Percentiles rank a stretch among this genome's conserved stretches.
These are phyloP conservation scores for Drepanosiphum platanoidis DNA, from an alignment of 2,888 invertebrate species.

Conservation along the genomic window DNA sequence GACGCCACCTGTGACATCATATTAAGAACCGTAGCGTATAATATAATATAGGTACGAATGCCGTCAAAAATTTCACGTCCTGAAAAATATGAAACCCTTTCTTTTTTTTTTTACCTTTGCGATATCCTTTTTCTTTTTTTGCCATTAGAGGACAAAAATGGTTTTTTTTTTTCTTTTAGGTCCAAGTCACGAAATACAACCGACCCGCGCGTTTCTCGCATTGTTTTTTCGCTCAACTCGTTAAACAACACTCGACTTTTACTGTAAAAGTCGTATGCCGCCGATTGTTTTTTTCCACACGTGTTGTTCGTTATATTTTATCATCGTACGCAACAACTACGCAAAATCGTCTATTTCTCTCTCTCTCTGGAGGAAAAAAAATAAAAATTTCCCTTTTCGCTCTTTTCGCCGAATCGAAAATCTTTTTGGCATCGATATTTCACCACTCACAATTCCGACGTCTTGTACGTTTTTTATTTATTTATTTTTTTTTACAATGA, in stretches of 20 bases:
- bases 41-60: not conserved
- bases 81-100: not conserved
- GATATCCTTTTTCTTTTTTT: constrained; percentile 3
- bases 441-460: no score
- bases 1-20: constrained; percentile 17
- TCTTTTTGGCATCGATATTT: not conserved
- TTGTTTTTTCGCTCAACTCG: constrained; percentile 49
- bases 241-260: constrained; percentile 56
- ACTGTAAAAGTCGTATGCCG: constrained; percentile 25
- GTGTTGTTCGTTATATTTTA: constrained; percentile 42
- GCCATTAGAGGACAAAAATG: constrained; percentile 19
- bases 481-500: no score
- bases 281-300: constrained; percentile 29
- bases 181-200: constrained; percentile 13
- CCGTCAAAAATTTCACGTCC: not conserved
- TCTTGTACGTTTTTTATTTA: no score
- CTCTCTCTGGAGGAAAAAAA: not conserved
- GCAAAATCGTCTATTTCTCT: not conserved
- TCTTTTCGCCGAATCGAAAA: not conserved
- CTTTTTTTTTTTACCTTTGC: constrained; percentile 13
- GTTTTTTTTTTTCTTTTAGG: constrained; percentile 9
- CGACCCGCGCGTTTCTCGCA: constrained; percentile 1
- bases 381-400: not conserved
- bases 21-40: not conserved
- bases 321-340: constrained; percentile 4